phyloP scores from a whole-genome alignment of 2,888 invertebrate genomes.

The Cyaniris semiargus region DNA sequence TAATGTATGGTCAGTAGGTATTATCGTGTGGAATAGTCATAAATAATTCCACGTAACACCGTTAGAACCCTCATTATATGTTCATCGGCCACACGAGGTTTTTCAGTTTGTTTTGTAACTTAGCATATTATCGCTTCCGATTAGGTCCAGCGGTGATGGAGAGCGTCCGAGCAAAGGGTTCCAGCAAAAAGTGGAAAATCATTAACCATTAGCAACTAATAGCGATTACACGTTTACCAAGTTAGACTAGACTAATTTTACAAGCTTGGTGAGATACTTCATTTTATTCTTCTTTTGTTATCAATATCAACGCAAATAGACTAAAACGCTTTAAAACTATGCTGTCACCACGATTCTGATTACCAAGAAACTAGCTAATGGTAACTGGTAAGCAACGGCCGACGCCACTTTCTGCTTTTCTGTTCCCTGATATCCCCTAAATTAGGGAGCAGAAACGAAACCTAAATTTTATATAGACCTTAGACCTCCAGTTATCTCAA shows the following conservation, averaged over 20 bases:
- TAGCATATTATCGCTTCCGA: constrained; percentile 23
- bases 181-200: not conserved
- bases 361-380: too few species aligned
- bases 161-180: not conserved
- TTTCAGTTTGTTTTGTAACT: constrained; percentile 24
- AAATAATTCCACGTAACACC: constrained; percentile 32
- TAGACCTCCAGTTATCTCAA: not conserved
- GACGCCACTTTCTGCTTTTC: not conserved
- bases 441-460: not conserved
- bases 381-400: too few species aligned
- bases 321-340: too few species aligned
- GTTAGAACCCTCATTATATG: constrained; percentile 32
- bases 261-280: too few species aligned
- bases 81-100: constrained; percentile 24
- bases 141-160: not conserved
- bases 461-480: not conserved
- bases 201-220: not conserved
- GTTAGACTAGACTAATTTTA: too few species aligned
- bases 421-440: not conserved
- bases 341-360: too few species aligned
- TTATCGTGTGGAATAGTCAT: constrained; percentile 39
- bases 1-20: constrained; percentile 24
- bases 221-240: too few species aligned
- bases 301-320: too few species aligned
- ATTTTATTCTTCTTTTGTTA: too few species aligned